Conservation (phyloP, 2,113 vertebrate genomes). For the Machaerirhynchus nigripectus region DNA sequence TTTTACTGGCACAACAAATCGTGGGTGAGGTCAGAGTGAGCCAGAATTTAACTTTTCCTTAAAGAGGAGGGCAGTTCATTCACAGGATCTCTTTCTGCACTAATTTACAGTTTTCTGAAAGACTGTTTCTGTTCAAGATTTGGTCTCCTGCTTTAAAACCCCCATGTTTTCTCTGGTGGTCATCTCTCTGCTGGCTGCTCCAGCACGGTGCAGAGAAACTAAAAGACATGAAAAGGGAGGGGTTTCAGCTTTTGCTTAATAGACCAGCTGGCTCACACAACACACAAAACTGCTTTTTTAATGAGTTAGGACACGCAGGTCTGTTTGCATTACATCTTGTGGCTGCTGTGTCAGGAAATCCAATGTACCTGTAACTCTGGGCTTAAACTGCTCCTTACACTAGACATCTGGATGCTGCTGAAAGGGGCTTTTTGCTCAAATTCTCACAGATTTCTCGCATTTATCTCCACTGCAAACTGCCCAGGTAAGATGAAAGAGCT, state of each 20-base stretch:
- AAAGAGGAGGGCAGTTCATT: background rate
- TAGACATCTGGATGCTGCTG: background rate
- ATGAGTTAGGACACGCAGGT: background rate
- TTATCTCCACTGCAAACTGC: background rate
- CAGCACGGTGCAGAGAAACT: background rate
- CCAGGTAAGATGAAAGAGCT: background rate
- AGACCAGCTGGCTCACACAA: background rate
- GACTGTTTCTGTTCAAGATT: background rate
- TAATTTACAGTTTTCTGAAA: background rate
- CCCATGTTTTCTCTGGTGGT: accelerated
- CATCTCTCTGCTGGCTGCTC: background rate
- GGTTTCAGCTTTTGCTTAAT: background rate
- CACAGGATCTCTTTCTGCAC: background rate
- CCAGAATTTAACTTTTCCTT: background rate
- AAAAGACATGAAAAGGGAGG: background rate
- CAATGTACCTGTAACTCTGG: background rate
- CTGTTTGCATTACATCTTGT: background rate
- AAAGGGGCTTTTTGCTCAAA: background rate
- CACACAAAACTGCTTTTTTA: background rate
- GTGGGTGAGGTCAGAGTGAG: background rate
- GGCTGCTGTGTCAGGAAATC: background rate
- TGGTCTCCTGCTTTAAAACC: background rate
- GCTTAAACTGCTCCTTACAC: background rate
- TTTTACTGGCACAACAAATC: background rate
- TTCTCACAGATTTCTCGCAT: background rate